Base-by-base conservation (phyloP, 2,888 invertebrate genomes). In the Schizotus pectinicornis region DNA sequence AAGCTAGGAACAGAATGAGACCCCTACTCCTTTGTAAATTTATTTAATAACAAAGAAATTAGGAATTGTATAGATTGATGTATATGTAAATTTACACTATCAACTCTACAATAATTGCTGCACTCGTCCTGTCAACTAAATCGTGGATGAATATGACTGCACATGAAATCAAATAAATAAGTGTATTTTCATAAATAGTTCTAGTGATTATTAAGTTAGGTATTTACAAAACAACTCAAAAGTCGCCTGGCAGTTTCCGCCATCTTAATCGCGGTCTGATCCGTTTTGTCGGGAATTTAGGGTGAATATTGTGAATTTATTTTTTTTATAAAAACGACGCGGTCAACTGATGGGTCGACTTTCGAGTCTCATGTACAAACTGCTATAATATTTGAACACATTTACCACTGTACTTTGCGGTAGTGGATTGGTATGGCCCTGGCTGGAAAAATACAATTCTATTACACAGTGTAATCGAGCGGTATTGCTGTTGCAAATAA, bases 1-100 rank as follows among this genome's bases (percentile, higher is more conserved):
- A n/a, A n/a, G n/a, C 22, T 22, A 22, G 22, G 22, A 22, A 22
- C 5, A 5, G 22, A 22, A 22, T 3, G 3, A 22, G 22, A 22
- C 3, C 2, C 22, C 22, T 2, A 22, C 22, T 22, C 22, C 22
- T 49, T 64, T 65, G 64, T 65, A 71, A 71, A 70, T 71, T 71
- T 71, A 71, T 71, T 71, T 70, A 68, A 69, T 56, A 60, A 56
- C 56, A 60, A 70, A 70, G 68, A 70, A 71, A 68, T 66, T 71
- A 71, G 69, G 71, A 71, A 71, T 70, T 70, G 63, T 41, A 69
- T 68, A 71, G 68, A 69, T 47, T 66, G 67, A 63, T 68, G 68
- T 67, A 63, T 68, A 65, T 68, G 67, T 67, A 69, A 69, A 22
- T 68, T 67, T 68, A 71, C 68, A 70, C 67, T 69, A 71, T 67